Evolutionary conservation across 2,113 vertebrate species (phyloP), one percentile per base, ranked within the genome.

Genomic region (Oreocharis arfaki): DNA sequence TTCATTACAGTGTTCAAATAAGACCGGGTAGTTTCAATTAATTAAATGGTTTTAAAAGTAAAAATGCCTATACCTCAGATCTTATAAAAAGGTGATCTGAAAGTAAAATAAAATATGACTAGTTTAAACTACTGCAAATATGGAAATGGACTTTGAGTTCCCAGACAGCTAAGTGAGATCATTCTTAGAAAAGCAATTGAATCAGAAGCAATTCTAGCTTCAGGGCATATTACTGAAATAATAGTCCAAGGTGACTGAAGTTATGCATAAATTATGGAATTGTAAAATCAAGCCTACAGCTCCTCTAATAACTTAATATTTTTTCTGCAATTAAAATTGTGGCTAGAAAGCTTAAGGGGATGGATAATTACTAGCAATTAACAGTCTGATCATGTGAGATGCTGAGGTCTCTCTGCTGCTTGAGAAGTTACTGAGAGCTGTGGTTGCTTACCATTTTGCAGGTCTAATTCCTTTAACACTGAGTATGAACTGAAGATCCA

Each of bases 281-380:
- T 59, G 47, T 83, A 77, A 96, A 87, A 59, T 83, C 71, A 93
- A 64, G 57, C 76, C 81, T 85, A 37, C 30, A 57, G 55, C 50
- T 93, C 13, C 55, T 79, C 69, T 91, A 95, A 70, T 61, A 85
- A 81, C n/a, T 86, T 87, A 49, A 12, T 91, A 47, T 79, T 85
- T 96, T 95, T 94, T 94, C 63, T 83, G 55, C 87, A 85, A 76
- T 93, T 93, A 93, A 94, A 91, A 76, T 83, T 90, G 67, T 55
- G 63, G 46, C 41, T 91, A 63, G 81, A 89, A 87, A 69, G 77
- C 87, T 94, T 80, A 77, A 93, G 77, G 67, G 60, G 69, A 56
- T 92, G 60, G 60, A 50, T 96, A 88, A 96, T 95, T 83, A 70
- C 89, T 63, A n/a, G 70, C 42, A 90, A 74, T 96, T 96, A 94